Evolutionary conservation across 1,140 invertebrate genomes (phyloP).

Genomic region (Drosophila persimilis): DNA sequence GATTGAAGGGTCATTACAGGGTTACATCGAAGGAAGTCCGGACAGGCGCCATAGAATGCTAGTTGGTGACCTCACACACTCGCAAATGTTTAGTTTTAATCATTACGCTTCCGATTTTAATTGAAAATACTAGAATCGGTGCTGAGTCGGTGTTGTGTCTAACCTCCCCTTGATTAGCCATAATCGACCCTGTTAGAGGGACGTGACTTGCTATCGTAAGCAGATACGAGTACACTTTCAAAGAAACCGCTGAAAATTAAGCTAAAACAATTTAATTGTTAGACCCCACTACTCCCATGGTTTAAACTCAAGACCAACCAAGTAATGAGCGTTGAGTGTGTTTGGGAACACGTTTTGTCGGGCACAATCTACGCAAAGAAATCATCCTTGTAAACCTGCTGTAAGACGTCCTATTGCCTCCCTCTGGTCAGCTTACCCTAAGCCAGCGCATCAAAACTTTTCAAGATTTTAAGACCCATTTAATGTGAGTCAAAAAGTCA

Average conservation of each 20-base stretch:
- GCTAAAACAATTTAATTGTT: no score
- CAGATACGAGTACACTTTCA: no score
- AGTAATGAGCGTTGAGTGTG: neutral
- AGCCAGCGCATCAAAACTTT: slow-evolving; percentile 41
- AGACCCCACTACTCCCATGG: no score
- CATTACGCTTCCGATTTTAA: slow-evolving; percentile 48
- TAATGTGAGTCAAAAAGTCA: slow-evolving; percentile 62
- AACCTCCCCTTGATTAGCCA: slow-evolving; percentile 62
- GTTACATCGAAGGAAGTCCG: slow-evolving; percentile 37
- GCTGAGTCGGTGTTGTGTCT: slow-evolving; percentile 41
- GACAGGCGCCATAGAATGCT: neutral
- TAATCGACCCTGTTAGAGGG: slow-evolving; percentile 52
- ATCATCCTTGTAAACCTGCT: slow-evolving; percentile 6
- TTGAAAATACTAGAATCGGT: slow-evolving; percentile 27
- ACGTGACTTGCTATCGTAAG: slow-evolving; percentile 50
- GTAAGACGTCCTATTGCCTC: slow-evolving; percentile 12
- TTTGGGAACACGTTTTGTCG: neutral
- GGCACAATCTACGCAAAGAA: neutral
- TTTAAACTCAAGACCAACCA: no score
- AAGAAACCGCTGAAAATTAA: no score
- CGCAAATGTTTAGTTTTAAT: slow-evolving; percentile 21
- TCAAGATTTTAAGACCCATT: slow-evolving; percentile 46
- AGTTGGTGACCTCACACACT: slow-evolving; percentile 26
- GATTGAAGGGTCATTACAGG: slow-evolving; percentile 55
- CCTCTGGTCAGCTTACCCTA: slow-evolving; percentile 20